phyloP scores from a whole-genome alignment of 1,140 invertebrate genomes.

The Goniozus legneri region DNA sequence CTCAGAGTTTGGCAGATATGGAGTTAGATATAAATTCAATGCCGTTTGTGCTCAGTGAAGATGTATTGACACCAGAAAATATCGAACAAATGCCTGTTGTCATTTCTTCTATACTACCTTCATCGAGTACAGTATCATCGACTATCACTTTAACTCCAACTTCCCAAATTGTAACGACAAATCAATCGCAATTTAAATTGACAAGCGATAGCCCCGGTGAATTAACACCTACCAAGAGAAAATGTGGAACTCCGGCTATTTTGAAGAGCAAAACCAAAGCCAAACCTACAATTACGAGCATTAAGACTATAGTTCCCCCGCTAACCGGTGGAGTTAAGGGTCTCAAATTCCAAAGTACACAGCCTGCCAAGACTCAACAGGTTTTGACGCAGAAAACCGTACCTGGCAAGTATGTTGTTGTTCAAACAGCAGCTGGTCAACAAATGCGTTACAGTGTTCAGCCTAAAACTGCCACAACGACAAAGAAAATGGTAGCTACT shows the following conservation, averaged over 20 bases:
- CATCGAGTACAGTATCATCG: slow-evolving; percentile 17
- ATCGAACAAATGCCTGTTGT: slow-evolving; percentile 68
- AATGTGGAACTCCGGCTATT: slow-evolving; percentile 42
- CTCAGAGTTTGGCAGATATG: slow-evolving; percentile 54
- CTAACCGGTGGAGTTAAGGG: slow-evolving; percentile 37
- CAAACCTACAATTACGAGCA: slow-evolving; percentile 48
- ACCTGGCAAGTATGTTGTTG: slow-evolving; percentile 61
- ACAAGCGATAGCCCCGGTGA: slow-evolving; percentile 9
- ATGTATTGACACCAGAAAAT: slow-evolving; percentile 59
- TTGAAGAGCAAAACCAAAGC: slow-evolving; percentile 45
- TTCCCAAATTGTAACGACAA: slow-evolving; percentile 26
- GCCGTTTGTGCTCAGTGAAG: slow-evolving; percentile 68
- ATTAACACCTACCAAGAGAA: slow-evolving; percentile 38
- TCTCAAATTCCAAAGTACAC: slow-evolving; percentile 36
- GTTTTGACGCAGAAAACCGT: slow-evolving; percentile 42
- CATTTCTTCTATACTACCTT: slow-evolving; percentile 57
- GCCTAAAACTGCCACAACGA: slow-evolving; percentile 27
- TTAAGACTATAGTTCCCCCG: slow-evolving; percentile 44
- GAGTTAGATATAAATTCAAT: slow-evolving; percentile 71
- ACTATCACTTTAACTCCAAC: slow-evolving; percentile 18
- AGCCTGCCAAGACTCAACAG: slow-evolving; percentile 24
- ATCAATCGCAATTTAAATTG: slow-evolving; percentile 23
- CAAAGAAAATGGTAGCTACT: slow-evolving; percentile 33
- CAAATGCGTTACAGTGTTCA: slow-evolving; percentile 43
- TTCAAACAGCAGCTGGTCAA: slow-evolving; percentile 53